phyloP scores from a whole-genome alignment of 2,888 invertebrate genomes.

The Julus scanicus region DNA sequence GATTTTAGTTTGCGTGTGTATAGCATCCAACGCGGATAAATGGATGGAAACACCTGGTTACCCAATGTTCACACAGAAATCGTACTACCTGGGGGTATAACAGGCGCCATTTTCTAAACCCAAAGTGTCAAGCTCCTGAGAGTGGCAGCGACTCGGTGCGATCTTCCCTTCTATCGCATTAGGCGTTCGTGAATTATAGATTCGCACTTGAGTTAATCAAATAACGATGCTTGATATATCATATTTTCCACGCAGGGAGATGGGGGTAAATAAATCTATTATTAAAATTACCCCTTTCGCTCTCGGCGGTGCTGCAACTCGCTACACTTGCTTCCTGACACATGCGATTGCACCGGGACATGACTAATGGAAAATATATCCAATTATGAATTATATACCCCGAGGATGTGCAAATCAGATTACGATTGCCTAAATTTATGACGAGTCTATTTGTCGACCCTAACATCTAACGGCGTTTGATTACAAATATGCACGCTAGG shows the following conservation, averaged over 20 bases:
- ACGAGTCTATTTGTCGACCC: constrained; percentile 38
- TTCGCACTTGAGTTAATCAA: constrained; percentile 42
- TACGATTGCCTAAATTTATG: constrained; percentile 16
- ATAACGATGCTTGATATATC: constrained; percentile 17
- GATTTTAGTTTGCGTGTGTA: background rate
- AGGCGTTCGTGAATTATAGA: constrained; percentile 37
- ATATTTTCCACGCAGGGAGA: constrained; percentile 12
- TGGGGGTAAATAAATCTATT: constrained; percentile 27
- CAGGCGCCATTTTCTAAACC: background rate
- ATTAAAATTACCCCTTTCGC: constrained; percentile 42
- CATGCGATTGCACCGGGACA: constrained; percentile 25
- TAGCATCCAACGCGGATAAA: background rate
- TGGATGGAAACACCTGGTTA: background rate
- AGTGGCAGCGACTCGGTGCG: background rate
- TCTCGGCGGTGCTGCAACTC: constrained; percentile 8
- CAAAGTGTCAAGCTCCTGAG: background rate
- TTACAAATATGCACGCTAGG: background rate
- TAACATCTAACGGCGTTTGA: constrained; percentile 1
- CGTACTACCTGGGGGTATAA: background rate
- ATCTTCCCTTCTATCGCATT: background rate
- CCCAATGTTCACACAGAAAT: background rate
- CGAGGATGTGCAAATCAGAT: constrained; percentile 29
- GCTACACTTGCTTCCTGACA: background rate
- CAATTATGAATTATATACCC: constrained; percentile 39
- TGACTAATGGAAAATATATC: constrained; percentile 42